phyloP scores from a whole-genome alignment of 2,797 vertebrate species.

The Lepilemur septentrionalis region DNA sequence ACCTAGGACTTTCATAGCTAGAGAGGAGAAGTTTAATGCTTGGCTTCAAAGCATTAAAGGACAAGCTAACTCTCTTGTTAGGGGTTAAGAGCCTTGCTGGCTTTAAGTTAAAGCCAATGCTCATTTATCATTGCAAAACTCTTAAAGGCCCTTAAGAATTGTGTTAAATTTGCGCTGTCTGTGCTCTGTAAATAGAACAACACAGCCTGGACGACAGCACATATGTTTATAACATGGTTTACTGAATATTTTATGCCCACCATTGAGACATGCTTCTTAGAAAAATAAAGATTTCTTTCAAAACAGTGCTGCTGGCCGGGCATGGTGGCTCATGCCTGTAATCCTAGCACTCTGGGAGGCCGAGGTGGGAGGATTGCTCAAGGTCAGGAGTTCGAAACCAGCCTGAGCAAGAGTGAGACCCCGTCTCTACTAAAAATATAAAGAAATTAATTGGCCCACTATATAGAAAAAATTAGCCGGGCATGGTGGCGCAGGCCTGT shows the following conservation, averaged over 20 bases:
- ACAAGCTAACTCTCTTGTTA: not conserved
- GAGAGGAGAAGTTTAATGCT: not conserved
- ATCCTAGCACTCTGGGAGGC: too few species aligned
- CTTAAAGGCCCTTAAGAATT: not conserved
- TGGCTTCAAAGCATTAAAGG: not conserved
- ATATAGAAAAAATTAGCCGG: too few species aligned
- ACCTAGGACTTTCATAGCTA: not conserved
- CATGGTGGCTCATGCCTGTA: too few species aligned
- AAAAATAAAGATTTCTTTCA: not conserved
- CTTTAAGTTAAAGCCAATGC: not conserved
- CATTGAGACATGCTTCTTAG: not conserved
- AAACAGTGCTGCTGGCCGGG: not conserved
- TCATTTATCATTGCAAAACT: not conserved
- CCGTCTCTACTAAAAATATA: too few species aligned
- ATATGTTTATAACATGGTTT: not conserved
- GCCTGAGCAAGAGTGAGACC: too few species aligned
- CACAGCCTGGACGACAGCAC: too few species aligned
- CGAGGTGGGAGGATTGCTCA: too few species aligned
- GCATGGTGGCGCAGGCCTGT: too few species aligned
- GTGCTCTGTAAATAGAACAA: not conserved
- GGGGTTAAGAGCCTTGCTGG: not conserved
- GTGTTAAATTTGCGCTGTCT: not conserved
- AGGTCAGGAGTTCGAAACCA: too few species aligned
- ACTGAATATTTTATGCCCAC: not conserved
- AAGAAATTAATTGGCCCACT: too few species aligned